phyloP scores from a whole-genome alignment of 2,113 vertebrate species.

The Notothenia coriiceps region DNA sequence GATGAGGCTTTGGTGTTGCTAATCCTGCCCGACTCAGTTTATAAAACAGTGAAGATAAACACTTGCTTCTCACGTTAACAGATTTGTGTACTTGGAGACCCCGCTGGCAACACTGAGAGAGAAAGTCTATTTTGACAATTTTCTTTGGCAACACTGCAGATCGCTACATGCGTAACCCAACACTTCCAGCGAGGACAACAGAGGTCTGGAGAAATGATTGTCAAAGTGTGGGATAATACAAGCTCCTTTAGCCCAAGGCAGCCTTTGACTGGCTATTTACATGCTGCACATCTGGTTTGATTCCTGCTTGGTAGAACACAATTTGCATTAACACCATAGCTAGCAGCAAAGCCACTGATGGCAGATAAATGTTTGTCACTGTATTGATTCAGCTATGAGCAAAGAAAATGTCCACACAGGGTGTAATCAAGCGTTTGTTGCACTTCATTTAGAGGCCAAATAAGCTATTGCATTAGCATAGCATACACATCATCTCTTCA shows the following conservation, averaged over 20 bases:
- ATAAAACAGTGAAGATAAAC: conserved; percentile 22
- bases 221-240: conserved; percentile 34
- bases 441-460: not conserved
- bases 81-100: conserved; percentile 29
- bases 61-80: conserved; percentile 33
- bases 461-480: not conserved
- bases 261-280: conserved; percentile 12
- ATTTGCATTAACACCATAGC: conserved; percentile 9
- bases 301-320: conserved; percentile 16
- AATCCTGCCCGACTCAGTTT: conserved; percentile 28
- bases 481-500: not conserved
- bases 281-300: conserved; percentile 23
- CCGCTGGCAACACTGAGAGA: conserved; percentile 23
- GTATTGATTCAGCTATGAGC: not conserved
- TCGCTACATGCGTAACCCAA: conserved; percentile 31
- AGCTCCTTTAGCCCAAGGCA: conserved; percentile 35
- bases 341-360: conserved; percentile 1
- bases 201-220: conserved; percentile 42
- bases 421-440: not conserved
- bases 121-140: conserved; percentile 32
- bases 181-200: conserved; percentile 31
- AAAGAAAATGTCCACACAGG: not conserved
- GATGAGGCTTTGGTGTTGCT: conserved; percentile 19
- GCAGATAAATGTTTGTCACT: not conserved
- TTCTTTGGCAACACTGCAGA: conserved; percentile 40